These are phyloP conservation scores for Solen grandis DNA, from an alignment of 1,140 invertebrate species.

Conservation along the genomic window DNA sequence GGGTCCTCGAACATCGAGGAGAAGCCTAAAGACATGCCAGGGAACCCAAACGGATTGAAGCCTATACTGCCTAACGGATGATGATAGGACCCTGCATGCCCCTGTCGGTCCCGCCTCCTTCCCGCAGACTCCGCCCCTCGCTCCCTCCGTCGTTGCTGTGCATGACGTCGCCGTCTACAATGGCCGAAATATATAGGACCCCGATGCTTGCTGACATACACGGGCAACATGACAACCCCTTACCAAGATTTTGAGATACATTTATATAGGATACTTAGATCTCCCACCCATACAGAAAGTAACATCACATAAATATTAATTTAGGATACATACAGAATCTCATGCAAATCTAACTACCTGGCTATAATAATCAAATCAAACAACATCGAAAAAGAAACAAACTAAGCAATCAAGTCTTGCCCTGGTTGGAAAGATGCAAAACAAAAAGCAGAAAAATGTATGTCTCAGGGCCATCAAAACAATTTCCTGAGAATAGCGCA, in stretches of 20 bases:
- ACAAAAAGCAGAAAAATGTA: too few species aligned
- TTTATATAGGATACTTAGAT: too few species aligned
- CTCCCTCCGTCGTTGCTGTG: constrained; percentile 50
- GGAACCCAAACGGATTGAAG: constrained; percentile 59
- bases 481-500: too few species aligned
- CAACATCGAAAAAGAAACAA: too few species aligned
- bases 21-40: constrained; percentile 62
- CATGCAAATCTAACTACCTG: too few species aligned
- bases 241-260: background rate
- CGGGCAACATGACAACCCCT: background rate
- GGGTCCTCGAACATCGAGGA: constrained; percentile 62
- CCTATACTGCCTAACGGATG: constrained; percentile 56
- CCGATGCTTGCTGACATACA: constrained; percentile 39
- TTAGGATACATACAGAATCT: too few species aligned
- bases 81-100: constrained; percentile 26
- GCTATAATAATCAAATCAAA: too few species aligned
- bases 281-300: too few species aligned
- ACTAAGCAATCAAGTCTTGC: too few species aligned
- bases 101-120: constrained; percentile 48
- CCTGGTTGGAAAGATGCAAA: too few species aligned
- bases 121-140: constrained; percentile 45
- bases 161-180: constrained; percentile 59
- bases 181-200: constrained; percentile 19
- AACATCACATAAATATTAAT: too few species aligned
- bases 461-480: too few species aligned